phyloP scores from a whole-genome alignment of 1,140 invertebrate genomes.

The Dysdera silvatica region DNA sequence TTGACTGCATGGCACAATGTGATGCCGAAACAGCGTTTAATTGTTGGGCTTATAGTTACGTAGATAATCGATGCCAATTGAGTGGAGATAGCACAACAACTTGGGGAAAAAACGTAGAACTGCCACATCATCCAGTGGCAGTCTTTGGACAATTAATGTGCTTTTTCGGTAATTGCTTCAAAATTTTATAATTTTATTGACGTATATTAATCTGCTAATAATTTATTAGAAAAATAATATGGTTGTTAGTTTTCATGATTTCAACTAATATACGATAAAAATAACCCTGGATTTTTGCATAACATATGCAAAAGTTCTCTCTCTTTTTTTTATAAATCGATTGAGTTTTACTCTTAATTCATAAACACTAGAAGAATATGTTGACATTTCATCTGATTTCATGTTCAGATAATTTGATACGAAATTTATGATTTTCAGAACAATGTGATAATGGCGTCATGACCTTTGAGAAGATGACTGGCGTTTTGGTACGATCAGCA shows the following conservation, averaged over 20 bases:
- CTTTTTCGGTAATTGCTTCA: slow-evolving; percentile 38
- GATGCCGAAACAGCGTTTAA: slow-evolving; percentile 42
- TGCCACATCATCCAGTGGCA: slow-evolving; percentile 34
- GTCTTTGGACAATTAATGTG: slow-evolving; percentile 47
- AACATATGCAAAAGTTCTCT: too few relatives aligned
- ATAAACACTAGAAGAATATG: not conserved
- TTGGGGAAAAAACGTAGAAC: slow-evolving; percentile 32
- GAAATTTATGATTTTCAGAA: slow-evolving; percentile 5
- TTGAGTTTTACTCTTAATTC: not conserved
- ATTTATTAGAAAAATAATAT: not conserved
- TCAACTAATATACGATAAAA: too few relatives aligned
- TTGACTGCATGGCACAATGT: slow-evolving; percentile 47
- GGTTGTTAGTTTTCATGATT: too few relatives aligned
- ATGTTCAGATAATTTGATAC: not conserved
- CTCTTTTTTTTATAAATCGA: not conserved
- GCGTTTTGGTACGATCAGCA: slow-evolving; percentile 46
- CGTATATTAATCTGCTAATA: not conserved
- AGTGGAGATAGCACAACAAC: slow-evolving; percentile 47
- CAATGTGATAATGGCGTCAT: slow-evolving; percentile 47
- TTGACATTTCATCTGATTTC: not conserved
- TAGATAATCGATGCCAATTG: slow-evolving; percentile 45
- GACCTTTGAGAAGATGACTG: slow-evolving; percentile 49
- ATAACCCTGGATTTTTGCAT: too few relatives aligned
- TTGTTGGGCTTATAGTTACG: slow-evolving; percentile 44
- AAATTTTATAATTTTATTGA: not conserved